A percentile compares a stretch with the other conserved stretches of the same genome.
These are phyloP conservation scores for Leptopilina myrica DNA, from an alignment of 2,888 invertebrate species.

Conservation along the genomic window DNA sequence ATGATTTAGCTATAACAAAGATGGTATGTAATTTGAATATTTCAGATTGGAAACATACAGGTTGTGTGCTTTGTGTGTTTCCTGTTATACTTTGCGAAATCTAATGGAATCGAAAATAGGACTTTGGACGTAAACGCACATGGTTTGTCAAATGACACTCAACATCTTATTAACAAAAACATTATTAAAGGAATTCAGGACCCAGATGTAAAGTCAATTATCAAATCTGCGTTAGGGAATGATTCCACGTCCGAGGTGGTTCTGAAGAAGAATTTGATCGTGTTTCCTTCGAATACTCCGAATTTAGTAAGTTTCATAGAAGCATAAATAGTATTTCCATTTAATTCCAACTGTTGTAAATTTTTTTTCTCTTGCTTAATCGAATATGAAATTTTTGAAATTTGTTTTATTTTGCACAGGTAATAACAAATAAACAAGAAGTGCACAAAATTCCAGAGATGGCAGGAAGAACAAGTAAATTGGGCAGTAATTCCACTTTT, in stretches of 20 bases:
- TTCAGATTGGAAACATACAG: not conserved
- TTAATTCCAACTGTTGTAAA: too few species aligned
- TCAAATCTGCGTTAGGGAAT: conserved; percentile 59
- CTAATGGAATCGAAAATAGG: not conserved
- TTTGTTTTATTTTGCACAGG: conserved; percentile 49
- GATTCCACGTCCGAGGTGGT: conserved; percentile 62
- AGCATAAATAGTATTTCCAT: too few species aligned
- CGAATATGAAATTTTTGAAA: not conserved
- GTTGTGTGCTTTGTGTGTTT: not conserved
- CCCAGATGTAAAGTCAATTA: conserved; percentile 61
- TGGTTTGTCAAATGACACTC: conserved; percentile 7
- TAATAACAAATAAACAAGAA: conserved; percentile 61
- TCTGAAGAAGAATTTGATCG: conserved; percentile 54
- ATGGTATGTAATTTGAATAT: not conserved
- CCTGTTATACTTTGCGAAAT: not conserved
- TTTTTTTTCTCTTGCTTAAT: too few species aligned
- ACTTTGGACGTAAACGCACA: not conserved
- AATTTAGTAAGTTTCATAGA: conserved; percentile 43
- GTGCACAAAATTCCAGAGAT: conserved; percentile 59
- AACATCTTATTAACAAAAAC: conserved; percentile 1
- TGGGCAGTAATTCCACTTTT: conserved; percentile 41
- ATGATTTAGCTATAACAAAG: too few species aligned
- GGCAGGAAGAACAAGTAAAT: conserved; percentile 29
- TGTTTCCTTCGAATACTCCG: conserved; percentile 50
- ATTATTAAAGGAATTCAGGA: conserved; percentile 55